Conservation (phyloP, 2,888 invertebrate species). For the Brenthis ino region DNA sequence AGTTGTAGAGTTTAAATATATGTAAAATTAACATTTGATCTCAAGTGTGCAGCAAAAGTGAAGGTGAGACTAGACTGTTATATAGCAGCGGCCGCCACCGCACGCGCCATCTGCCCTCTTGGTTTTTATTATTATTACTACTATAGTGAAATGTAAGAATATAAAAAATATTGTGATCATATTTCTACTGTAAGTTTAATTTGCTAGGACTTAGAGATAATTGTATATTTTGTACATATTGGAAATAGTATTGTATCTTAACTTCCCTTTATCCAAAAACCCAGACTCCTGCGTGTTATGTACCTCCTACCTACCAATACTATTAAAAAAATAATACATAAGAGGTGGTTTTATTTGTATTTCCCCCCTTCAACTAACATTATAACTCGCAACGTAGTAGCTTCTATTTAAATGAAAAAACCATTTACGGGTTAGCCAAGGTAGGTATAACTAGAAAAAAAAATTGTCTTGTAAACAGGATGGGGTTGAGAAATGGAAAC, state of each 20-base stretch:
- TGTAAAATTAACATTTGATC: conserved; percentile 81
- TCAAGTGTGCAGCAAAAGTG: conserved; percentile 81
- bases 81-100: conserved; percentile 63
- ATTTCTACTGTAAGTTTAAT: conserved; percentile 79
- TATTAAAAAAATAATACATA: conserved; percentile 83
- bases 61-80: conserved; percentile 70
- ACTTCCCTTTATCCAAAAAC: conserved; percentile 81
- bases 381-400: not conserved
- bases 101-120: conserved; percentile 51
- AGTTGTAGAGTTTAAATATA: conserved; percentile 74
- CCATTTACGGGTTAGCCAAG: not conserved
- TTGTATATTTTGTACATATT: conserved; percentile 83
- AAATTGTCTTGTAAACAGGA: not conserved
- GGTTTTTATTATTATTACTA: conserved; percentile 48
- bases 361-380: not conserved
- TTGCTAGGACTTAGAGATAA: conserved; percentile 74
- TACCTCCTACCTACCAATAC: conserved; percentile 84
- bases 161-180: conserved; percentile 82
- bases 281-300: conserved; percentile 83
- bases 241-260: conserved; percentile 83
- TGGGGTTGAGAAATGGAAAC: not conserved
- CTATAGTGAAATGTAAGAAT: conserved; percentile 70
- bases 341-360: conserved; percentile 51
- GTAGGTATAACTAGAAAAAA: not conserved
- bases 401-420: not conserved